phyloP scores from a whole-genome alignment of 2,113 vertebrate genomes.

The Mungos mungo region DNA sequence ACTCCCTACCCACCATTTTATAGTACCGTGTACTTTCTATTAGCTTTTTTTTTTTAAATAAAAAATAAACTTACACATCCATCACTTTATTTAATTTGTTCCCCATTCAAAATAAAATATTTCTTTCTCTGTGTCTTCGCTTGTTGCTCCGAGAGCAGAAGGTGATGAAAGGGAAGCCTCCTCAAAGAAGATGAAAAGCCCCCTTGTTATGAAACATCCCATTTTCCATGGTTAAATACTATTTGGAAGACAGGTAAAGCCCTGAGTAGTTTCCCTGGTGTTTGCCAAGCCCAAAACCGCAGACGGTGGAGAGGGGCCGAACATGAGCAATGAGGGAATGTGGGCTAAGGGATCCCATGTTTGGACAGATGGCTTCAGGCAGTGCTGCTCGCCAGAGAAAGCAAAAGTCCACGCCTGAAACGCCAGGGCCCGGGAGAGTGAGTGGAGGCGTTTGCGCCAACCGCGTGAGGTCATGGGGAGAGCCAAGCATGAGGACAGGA shows the following conservation, averaged over 20 bases:
- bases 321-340: conserved; percentile 19
- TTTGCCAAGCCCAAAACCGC: conserved; percentile 41
- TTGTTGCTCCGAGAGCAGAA: not conserved
- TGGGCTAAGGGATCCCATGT: conserved; percentile 39
- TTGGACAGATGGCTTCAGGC: conserved; percentile 68
- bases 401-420: conserved; percentile 9
- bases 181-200: not conserved
- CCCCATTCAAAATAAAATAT: not conserved
- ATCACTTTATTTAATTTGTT: not conserved
- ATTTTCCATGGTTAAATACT: conserved; percentile 20
- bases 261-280: not conserved
- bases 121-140: not conserved
- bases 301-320: not conserved
- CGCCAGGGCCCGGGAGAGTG: not conserved
- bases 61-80: not conserved
- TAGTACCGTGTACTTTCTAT: not conserved
- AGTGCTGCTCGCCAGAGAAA: conserved; percentile 52
- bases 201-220: conserved; percentile 1
- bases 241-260: conserved; percentile 21
- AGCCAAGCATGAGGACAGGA: conserved; percentile 42
- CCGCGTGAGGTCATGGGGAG: not conserved
- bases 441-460: not conserved
- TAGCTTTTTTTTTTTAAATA: not conserved
- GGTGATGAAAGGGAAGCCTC: not conserved
- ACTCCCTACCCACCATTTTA: not conserved